A percentile compares a stretch with the other conserved stretches of the same genome.
phyloP scores from a whole-genome alignment of 2,797 vertebrate genomes.

The Trachurus trachurus region DNA sequence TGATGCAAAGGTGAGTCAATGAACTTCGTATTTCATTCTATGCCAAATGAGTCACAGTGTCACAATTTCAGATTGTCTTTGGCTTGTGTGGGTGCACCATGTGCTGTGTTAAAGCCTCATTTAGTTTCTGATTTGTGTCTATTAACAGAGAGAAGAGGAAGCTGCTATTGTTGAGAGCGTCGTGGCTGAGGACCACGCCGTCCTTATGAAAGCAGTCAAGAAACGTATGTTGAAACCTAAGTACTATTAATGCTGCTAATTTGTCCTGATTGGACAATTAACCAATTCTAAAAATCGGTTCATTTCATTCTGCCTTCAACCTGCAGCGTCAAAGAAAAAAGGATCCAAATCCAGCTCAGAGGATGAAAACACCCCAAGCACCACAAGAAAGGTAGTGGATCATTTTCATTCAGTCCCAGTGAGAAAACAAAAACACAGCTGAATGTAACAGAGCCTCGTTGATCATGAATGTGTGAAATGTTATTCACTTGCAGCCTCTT shows the following conservation, averaged over 20 bases:
- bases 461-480: neutral
- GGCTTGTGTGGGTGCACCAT: neutral
- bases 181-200: conserved; percentile 75
- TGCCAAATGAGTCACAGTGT: neutral
- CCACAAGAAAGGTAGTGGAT: conserved; percentile 74
- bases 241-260: no score
- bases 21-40: neutral
- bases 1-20: conserved; percentile 69
- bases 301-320: conserved; percentile 12
- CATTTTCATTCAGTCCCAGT: neutral
- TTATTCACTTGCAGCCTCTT: neutral
- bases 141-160: conserved; percentile 75
- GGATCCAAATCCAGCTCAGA: conserved; percentile 58
- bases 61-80: neutral
- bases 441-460: neutral
- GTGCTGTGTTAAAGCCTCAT: neutral
- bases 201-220: conserved; percentile 74
- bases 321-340: conserved; percentile 71
- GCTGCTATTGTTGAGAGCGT: conserved; percentile 79
- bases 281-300: accelerated
- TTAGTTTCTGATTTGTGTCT: neutral
- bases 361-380: conserved; percentile 70
- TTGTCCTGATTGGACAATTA: neutral
- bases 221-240: conserved; percentile 70
- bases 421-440: neutral